phyloP scores from a whole-genome alignment of 2,888 invertebrate species.

The Sesia bembeciformis region DNA sequence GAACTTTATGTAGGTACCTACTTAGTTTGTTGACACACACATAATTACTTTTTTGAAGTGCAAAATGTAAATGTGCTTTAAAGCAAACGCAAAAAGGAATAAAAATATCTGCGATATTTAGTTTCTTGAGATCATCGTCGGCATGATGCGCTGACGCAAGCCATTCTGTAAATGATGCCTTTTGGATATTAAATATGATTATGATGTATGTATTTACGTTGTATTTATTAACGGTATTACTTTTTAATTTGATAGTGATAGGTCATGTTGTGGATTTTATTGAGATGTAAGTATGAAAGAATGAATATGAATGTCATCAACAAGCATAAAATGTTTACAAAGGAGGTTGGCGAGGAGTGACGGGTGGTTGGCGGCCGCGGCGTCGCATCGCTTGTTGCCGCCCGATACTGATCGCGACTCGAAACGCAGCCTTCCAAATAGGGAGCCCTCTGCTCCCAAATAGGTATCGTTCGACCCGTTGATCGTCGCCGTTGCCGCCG shows the following conservation, averaged over 20 bases:
- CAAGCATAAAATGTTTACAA: conserved; percentile 25
- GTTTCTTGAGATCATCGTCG: conserved; percentile 10
- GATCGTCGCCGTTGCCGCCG: conserved; percentile 18
- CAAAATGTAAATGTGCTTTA: too few relatives aligned
- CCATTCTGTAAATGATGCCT: too few relatives aligned
- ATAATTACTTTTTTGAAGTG: not conserved
- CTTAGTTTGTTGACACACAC: not conserved
- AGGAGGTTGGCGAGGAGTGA: conserved; percentile 38
- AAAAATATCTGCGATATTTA: conserved; percentile 2
- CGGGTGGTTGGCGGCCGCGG: conserved; percentile 36
- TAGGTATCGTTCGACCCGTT: conserved; percentile 50
- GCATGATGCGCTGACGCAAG: conserved; percentile 10
- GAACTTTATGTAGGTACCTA: not conserved
- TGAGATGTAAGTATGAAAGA: too few relatives aligned
- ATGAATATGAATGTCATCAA: not conserved
- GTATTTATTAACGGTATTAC: too few relatives aligned
- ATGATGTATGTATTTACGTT: too few relatives aligned
- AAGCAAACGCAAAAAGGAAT: too few relatives aligned
- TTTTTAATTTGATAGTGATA: too few relatives aligned
- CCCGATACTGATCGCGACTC: conserved; percentile 60
- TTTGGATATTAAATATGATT: too few relatives aligned
- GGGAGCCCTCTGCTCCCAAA: conserved; percentile 56
- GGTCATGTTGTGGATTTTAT: too few relatives aligned
- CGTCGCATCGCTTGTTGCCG: conserved; percentile 26
- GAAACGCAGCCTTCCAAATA: conserved; percentile 70